phyloP scores from a whole-genome alignment of 2,113 vertebrate genomes.

The Pseudorhombus dupliciocellatus region DNA sequence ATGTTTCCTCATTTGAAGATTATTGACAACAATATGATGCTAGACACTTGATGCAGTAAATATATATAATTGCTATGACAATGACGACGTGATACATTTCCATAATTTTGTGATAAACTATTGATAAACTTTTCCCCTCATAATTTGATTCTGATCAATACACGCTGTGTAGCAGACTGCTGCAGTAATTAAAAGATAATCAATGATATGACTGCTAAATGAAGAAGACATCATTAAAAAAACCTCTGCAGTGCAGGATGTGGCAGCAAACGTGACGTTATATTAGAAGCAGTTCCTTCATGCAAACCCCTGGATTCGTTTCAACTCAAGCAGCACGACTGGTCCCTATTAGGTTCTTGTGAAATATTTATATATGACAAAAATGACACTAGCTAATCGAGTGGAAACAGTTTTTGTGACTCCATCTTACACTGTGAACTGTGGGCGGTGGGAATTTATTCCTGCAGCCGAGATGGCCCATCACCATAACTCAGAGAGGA shows the following conservation, averaged over 20 bases:
- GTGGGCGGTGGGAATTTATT: constrained; percentile 6
- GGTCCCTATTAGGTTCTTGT: constrained; percentile 45
- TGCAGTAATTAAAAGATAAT: background rate
- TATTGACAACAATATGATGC: no score
- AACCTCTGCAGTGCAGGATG: constrained; percentile 24
- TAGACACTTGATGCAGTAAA: no score
- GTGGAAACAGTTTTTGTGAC: constrained; percentile 9
- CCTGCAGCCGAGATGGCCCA: background rate
- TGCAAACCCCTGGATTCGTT: constrained; percentile 24
- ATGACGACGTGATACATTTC: background rate
- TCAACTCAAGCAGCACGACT: background rate
- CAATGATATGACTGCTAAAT: background rate
- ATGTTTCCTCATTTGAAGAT: no score
- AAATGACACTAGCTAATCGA: constrained; percentile 8
- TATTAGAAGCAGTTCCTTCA: constrained; percentile 26
- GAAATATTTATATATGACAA: constrained; percentile 14
- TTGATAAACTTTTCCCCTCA: background rate
- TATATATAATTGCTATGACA: background rate
- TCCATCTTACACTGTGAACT: constrained; percentile 3
- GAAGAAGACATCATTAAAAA: constrained; percentile 22
- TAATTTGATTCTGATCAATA: background rate
- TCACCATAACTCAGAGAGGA: constrained; percentile 10
- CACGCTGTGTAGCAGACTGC: background rate
- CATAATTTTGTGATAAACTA: background rate
- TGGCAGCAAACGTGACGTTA: constrained; percentile 26